Base-by-base conservation (phyloP, 2,113 vertebrate species). In the Puntigrus tetrazona region DNA sequence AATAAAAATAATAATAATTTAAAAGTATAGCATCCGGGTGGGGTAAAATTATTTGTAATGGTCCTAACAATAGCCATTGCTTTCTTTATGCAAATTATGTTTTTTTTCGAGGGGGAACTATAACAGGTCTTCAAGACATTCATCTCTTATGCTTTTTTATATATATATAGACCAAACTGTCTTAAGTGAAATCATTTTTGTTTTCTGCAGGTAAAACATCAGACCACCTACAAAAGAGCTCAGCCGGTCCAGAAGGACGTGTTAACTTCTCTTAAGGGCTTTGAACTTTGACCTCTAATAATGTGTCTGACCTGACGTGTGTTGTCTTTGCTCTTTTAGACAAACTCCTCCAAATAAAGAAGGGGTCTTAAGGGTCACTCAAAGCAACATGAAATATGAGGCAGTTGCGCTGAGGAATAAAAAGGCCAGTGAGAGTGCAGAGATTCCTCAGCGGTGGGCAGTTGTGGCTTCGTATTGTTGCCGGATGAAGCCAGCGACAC, bases 391-490 rank as follows among this genome's bases (percentile, higher is more conserved):
- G 84, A 88, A 84, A 83, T 80, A 85, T 43, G 57, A 74, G 73
- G n/a, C 38, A 70, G 61, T 31, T 57, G 27, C 36, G 14, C 5
- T 7, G n/a, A 87, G 45, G 31, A 59, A 72, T 86, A 83, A 85
- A 86, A 86, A 45, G 69, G 13, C 50, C 20, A 52, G 10, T 13
- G 73, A 47, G 70, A 83, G 76, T 82, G 67, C 25, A 16, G 63
- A 67, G 88, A 83, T 74, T 81, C 82, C 36, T 75, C 78, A 86
- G 88, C 78, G 85, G 89, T 87, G 80, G 81, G 78, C 91, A 91
- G 90, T 94, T 92, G 92, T 93, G 88, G 89, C 87, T 88, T 85
- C 87, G 89, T 87, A 92, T 95, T 95, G 94, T 95, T 85, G 84
- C 87, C 84, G 61, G 18, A 75, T 90, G 87, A 91, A 92, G 90